Conservation (phyloP, 1,140 invertebrate genomes). For the Dreissena rostriformis region DNA sequence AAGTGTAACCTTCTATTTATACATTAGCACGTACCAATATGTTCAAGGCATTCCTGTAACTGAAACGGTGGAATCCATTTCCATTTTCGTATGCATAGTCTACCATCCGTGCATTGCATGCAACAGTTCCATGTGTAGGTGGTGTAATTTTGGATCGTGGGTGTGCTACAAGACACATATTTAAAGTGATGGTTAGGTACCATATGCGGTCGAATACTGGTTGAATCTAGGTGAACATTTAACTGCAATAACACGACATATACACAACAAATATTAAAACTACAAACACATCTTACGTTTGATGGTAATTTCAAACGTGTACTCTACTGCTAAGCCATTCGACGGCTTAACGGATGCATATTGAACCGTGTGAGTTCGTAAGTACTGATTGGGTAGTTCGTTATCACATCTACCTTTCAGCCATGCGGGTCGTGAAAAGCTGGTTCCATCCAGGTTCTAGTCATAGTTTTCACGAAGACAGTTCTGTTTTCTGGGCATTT, state of each 20-base stretch:
- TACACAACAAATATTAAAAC: background rate
- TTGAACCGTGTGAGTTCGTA: constrained; percentile 55
- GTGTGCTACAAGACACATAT: background rate
- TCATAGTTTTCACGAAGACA: background rate
- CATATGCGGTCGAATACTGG: too few relatives aligned
- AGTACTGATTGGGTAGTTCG: constrained; percentile 41
- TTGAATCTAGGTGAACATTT: background rate
- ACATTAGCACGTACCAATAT: background rate
- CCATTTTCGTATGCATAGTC: background rate
- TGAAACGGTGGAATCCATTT: background rate
- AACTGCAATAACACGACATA: background rate
- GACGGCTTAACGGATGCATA: constrained; percentile 51
- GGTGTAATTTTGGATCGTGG: background rate
- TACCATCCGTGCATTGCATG: background rate
- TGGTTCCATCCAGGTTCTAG: constrained; percentile 50
- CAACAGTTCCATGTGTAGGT: background rate
- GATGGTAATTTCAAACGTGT: constrained; percentile 46
- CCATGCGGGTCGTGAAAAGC: constrained; percentile 51
- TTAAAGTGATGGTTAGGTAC: too few relatives aligned
- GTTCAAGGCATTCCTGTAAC: background rate
- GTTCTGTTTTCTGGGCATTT: constrained; percentile 17
- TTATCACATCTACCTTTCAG: constrained; percentile 18
- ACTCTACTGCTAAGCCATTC: constrained; percentile 51
- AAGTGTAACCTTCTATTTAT: too few relatives aligned
- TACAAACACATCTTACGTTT: constrained; percentile 47